These are phyloP conservation scores for Sphenopsis melanotis DNA, from an alignment of 2,797 vertebrate species.

Conservation along the genomic window DNA sequence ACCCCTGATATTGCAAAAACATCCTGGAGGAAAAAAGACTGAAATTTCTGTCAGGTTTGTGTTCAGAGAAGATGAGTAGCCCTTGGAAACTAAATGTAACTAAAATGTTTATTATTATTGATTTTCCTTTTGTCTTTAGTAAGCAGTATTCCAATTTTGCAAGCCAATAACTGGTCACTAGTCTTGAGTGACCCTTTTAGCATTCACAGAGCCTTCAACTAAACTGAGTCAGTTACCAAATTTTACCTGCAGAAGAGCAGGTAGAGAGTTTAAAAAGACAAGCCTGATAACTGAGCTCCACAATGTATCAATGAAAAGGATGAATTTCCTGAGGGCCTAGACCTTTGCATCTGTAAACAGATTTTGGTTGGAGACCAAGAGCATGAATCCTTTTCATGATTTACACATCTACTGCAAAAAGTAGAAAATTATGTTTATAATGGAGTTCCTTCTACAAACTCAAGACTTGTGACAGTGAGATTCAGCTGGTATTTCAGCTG, in stretches of 20 bases:
- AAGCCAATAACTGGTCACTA: neutral
- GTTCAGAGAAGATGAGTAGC: neutral
- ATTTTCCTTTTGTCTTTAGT: neutral
- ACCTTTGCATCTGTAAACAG: neutral
- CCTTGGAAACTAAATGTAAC: neutral
- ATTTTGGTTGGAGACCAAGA: neutral
- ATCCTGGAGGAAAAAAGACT: neutral
- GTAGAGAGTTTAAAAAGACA: neutral
- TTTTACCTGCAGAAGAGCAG: neutral
- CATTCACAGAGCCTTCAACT: neutral
- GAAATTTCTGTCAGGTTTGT: neutral
- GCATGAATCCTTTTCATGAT: neutral
- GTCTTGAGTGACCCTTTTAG: neutral
- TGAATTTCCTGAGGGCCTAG: neutral
- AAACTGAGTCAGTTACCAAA: neutral
- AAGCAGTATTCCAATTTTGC: neutral
- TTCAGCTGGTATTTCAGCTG: neutral
- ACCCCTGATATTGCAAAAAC: neutral
- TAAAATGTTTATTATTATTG: neutral
- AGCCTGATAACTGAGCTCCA: neutral
- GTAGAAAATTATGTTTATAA: neutral
- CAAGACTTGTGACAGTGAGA: neutral
- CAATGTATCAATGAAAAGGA: neutral
- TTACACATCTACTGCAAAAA: neutral
- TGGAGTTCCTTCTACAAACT: neutral